Conservation (phyloP, 2,888 invertebrate genomes). For the Microctonus brassicae region DNA sequence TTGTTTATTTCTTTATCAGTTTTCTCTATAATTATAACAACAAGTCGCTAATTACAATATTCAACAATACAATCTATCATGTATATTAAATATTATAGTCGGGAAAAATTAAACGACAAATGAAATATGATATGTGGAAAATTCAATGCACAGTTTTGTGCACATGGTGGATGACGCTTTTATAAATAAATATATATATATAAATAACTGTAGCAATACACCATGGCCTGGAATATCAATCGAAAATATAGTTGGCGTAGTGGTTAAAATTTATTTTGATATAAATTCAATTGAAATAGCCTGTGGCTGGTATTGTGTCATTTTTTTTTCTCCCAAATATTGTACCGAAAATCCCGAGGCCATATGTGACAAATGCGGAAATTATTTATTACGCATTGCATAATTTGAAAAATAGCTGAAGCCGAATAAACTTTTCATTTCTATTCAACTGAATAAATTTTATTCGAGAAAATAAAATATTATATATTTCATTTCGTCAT, state of each 20-base stretch:
- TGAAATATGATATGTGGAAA: slow-evolving; percentile 35
- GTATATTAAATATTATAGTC: not conserved
- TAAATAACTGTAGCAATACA: slow-evolving; percentile 32
- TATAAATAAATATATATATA: too few species aligned
- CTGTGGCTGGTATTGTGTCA: not conserved
- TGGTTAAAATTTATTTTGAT: not conserved
- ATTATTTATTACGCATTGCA: not conserved
- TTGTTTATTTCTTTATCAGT: too few species aligned
- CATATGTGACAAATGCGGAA: not conserved
- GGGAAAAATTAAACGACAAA: slow-evolving; percentile 25
- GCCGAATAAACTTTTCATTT: not conserved
- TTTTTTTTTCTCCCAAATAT: not conserved
- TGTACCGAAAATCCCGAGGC: not conserved
- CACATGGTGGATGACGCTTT: slow-evolving; percentile 35
- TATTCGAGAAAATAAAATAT: not conserved
- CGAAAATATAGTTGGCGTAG: not conserved
- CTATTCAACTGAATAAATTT: not conserved
- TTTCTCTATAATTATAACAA: too few species aligned
- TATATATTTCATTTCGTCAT: not conserved
- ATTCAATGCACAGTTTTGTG: slow-evolving; percentile 28
- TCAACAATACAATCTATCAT: too few species aligned
- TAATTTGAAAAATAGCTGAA: not conserved
- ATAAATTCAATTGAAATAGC: not conserved
- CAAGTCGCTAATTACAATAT: too few species aligned
- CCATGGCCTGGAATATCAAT: not conserved